Conservation (phyloP, 2,113 vertebrate species). For the Marcusenius ussheri region DNA sequence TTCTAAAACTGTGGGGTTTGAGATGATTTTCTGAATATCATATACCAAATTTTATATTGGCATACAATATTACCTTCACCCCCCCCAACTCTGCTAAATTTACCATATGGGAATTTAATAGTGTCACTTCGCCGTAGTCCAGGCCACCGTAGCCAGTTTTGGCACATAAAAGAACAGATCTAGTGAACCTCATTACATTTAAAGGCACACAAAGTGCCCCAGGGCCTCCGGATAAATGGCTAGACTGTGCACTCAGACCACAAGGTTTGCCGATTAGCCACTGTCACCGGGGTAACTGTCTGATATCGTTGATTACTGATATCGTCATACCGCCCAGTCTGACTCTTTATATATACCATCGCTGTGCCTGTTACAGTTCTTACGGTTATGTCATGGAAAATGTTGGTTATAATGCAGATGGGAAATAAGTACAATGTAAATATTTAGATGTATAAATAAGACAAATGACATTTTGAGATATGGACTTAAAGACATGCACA, state of each 20-base stretch:
- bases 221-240: neutral
- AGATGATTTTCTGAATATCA: neutral
- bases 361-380: neutral
- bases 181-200: neutral
- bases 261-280: neutral
- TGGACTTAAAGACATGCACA: neutral
- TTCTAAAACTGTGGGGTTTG: neutral
- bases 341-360: too few species aligned
- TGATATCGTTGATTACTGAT: neutral
- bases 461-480: neutral
- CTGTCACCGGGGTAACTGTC: neutral
- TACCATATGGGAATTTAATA: neutral
- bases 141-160: too few species aligned
- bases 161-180: too few species aligned
- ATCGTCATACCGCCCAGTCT: neutral
- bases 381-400: neutral
- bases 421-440: neutral
- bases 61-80: too few species aligned
- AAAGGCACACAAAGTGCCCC: neutral
- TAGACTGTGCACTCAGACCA: neutral
- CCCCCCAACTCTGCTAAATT: neutral
- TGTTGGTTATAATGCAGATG: neutral
- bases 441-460: neutral
- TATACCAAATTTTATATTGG: too few species aligned
- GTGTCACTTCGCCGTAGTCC: too few species aligned